Conservation (phyloP, 2,888 invertebrate species). For the Lochmaea crataegi region DNA sequence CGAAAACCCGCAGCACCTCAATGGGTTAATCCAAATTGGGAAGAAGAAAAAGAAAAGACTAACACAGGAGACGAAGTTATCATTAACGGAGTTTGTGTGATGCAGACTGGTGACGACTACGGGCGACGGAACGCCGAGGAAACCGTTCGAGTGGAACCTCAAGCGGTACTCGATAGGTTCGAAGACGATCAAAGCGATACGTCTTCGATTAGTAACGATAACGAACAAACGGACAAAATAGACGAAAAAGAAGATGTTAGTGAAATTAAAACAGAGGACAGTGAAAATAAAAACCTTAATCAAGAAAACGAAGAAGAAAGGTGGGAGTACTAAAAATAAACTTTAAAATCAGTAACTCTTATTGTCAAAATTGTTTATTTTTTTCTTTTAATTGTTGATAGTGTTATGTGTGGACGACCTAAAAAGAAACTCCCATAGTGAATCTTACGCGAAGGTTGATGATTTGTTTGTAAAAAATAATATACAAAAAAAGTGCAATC, state of each 20-base stretch:
- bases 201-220: slow-evolving; percentile 62
- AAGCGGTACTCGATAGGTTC: slow-evolving; percentile 75
- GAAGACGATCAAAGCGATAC: slow-evolving; percentile 69
- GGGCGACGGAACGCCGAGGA: slow-evolving; percentile 71
- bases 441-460: slow-evolving; percentile 37
- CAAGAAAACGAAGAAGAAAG: slow-evolving; percentile 72
- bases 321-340: slow-evolving; percentile 70
- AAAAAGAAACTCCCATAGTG: slow-evolving; percentile 37
- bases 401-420: slow-evolving; percentile 47
- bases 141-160: slow-evolving; percentile 82
- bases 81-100: slow-evolving; percentile 93
- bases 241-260: slow-evolving; percentile 52
- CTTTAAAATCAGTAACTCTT: slow-evolving; percentile 32
- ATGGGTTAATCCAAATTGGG: slow-evolving; percentile 97
- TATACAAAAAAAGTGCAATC: slow-evolving; percentile 59
- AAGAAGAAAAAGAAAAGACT: slow-evolving; percentile 73
- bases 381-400: slow-evolving; percentile 45
- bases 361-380: slow-evolving; percentile 44
- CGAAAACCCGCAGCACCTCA: slow-evolving; percentile 97
- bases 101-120: slow-evolving; percentile 87
- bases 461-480: slow-evolving; percentile 50
- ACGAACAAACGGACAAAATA: slow-evolving; percentile 47
- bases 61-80: slow-evolving; percentile 82
- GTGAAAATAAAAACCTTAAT: slow-evolving; percentile 67
- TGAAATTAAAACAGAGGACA: slow-evolving; percentile 55